Base-by-base conservation (phyloP, 1,140 invertebrate species). In the Drosophila tani region DNA sequence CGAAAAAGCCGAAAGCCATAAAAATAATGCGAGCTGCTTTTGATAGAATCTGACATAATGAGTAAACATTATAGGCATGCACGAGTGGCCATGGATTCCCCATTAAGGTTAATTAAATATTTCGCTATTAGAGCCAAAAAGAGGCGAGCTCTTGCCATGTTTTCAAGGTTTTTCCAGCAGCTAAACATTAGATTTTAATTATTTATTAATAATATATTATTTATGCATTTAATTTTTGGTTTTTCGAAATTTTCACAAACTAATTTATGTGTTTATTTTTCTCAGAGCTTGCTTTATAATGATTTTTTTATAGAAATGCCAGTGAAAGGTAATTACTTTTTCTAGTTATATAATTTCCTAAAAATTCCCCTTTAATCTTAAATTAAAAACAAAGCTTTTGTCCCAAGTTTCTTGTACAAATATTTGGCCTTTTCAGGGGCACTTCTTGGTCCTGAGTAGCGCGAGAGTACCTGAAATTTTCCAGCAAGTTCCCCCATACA, bases 31-130 rank as follows among this genome's bases (percentile, higher is more conserved):
- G 27, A 29, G 6, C 35, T 43, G 38, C 35, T n/a, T 38, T 19
- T 38, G 63, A 69, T 67, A 29, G 29, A 45, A 68, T 68, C 63
- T 68, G 67, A 68, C 67, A 55, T 70, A 70, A 70, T 70, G 67
- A 70, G 63, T 27, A 29, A 40, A 47, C 49, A 70, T 70, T 51
- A 65, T 35, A 19, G n/a, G 29, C 27, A 45, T 6, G 56, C 15
- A n/a, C 17, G 15, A 15, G 27, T 35, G 19, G 12, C 2, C 32
- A 19, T 56, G 35, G 53, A 56, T 56, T 40, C 35, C 19, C 19
- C 35, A 40, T 56, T 40, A 24, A 24, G 53, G 53, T 24, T 41
- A 56, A 56, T 56, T 56, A 56, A 40, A 56, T 40, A 11, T 12
- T 40, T 5, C 8, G 21, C 14, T 7, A 2, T 4, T 12, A 17